phyloP scores from a whole-genome alignment of 2,797 vertebrate genomes.

The Ceryle rudis region DNA sequence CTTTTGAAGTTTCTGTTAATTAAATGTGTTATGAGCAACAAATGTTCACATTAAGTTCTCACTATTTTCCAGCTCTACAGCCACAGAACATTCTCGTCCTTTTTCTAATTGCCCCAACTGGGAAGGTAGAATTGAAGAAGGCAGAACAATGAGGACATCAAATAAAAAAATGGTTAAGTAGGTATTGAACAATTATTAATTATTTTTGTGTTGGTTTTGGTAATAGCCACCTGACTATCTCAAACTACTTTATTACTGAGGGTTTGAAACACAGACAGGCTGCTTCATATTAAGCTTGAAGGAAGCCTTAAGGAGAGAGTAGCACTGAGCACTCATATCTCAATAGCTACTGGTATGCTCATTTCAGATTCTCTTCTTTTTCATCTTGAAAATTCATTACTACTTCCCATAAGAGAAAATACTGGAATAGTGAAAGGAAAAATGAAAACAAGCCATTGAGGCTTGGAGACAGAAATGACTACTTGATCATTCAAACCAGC shows the following conservation, averaged over 20 bases:
- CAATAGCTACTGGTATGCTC: not conserved
- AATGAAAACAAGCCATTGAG: not conserved
- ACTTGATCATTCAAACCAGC: not conserved
- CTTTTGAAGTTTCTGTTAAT: not conserved
- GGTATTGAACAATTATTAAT: not conserved
- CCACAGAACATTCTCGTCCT: conserved; percentile 76
- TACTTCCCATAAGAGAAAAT: not conserved
- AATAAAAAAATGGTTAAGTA: conserved; percentile 79
- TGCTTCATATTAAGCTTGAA: not conserved
- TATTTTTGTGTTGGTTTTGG: not conserved
- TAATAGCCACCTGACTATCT: not conserved
- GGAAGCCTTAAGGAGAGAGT: not conserved
- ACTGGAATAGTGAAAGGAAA: not conserved
- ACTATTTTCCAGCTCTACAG: conserved; percentile 76
- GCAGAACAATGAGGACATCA: conserved; percentile 76
- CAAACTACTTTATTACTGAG: not conserved
- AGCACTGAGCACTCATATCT: not conserved
- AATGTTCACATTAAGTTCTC: not conserved
- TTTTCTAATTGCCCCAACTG: conserved; percentile 73
- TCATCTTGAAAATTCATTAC: not conserved
- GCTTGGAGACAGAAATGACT: not conserved
- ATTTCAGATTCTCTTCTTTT: not conserved
- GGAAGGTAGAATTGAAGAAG: conserved; percentile 81
- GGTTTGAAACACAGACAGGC: not conserved
- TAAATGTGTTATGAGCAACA: not conserved